Percentiles rank a stretch among this genome's conserved stretches.
phyloP scores from a whole-genome alignment of 2,113 vertebrate genomes.

The Pipa parva region DNA sequence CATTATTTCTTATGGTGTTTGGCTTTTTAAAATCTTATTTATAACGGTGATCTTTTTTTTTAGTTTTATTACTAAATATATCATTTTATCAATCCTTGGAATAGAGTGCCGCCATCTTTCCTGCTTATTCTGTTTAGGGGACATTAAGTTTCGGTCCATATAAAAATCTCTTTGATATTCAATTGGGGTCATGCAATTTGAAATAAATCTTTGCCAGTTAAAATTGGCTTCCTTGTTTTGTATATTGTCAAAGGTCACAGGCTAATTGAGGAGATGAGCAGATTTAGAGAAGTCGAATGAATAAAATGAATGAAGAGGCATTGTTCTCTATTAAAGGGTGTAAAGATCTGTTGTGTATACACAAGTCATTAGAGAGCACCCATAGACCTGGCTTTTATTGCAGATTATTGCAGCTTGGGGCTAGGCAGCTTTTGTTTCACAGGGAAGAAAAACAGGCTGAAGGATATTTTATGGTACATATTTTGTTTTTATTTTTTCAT shows the following conservation, averaged over 20 bases:
- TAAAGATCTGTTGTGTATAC: slow-evolving; percentile 54
- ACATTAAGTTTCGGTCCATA: no score
- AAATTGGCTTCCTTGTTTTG: no score
- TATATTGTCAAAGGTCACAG: background rate
- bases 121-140: no score
- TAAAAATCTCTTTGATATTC: background rate
- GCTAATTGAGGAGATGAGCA: background rate
- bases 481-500: background rate
- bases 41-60: no score
- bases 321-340: slow-evolving; percentile 9
- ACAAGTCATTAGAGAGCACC: slow-evolving; percentile 61
- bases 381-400: slow-evolving; percentile 48
- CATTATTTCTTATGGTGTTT: no score
- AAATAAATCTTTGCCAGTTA: background rate
- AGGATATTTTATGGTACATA: background rate
- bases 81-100: no score
- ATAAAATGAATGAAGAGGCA: slow-evolving; percentile 11
- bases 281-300: background rate
- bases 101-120: no score
- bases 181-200: background rate
- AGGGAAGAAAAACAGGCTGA: background rate
- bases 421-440: slow-evolving; percentile 48
- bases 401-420: slow-evolving; percentile 36
- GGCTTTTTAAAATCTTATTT: no score
- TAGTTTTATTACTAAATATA: no score